Percentiles rank a stretch among this genome's conserved stretches.
Conservation (phyloP, 2,888 invertebrate genomes). For the Myopa testacea region DNA sequence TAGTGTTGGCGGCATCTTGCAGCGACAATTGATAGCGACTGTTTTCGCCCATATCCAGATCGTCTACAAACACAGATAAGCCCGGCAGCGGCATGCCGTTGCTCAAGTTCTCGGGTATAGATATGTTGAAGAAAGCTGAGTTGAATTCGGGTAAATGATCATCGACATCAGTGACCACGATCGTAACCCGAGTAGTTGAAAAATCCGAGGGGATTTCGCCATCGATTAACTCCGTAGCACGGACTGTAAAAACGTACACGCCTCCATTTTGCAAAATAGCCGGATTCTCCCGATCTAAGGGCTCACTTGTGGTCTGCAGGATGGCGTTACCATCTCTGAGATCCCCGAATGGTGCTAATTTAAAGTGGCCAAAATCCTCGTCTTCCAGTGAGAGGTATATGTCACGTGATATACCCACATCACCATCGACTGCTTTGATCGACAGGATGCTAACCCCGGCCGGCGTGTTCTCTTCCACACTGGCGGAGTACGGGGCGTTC, state of each 20-base stretch:
- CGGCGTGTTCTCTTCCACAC: slow-evolving; percentile 79
- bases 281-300: slow-evolving; percentile 81
- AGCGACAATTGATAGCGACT: slow-evolving; percentile 77
- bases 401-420: slow-evolving; percentile 79
- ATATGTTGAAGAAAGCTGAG: slow-evolving; percentile 74
- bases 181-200: slow-evolving; percentile 77
- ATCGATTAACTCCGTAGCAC: slow-evolving; percentile 81
- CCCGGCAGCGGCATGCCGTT: slow-evolving; percentile 78
- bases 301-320: slow-evolving; percentile 74
- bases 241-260: slow-evolving; percentile 78
- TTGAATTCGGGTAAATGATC: slow-evolving; percentile 82
- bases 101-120: slow-evolving; percentile 82
- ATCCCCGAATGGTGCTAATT: slow-evolving; percentile 70
- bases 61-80: slow-evolving; percentile 79
- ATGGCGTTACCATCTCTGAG: slow-evolving; percentile 72
- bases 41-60: slow-evolving; percentile 80
- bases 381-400: slow-evolving; percentile 77
- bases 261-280: slow-evolving; percentile 82
- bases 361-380: slow-evolving; percentile 78
- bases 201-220: slow-evolving; percentile 78
- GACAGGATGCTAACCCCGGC: slow-evolving; percentile 77
- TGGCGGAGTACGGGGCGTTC: slow-evolving; percentile 83
- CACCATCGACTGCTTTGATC: slow-evolving; percentile 83
- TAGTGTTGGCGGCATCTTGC: slow-evolving; percentile 73
- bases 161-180: slow-evolving; percentile 83